Evolutionary conservation across 2,113 vertebrate species (phyloP), one percentile per base, ranked within the genome.

Genomic region (Progne subis): DNA sequence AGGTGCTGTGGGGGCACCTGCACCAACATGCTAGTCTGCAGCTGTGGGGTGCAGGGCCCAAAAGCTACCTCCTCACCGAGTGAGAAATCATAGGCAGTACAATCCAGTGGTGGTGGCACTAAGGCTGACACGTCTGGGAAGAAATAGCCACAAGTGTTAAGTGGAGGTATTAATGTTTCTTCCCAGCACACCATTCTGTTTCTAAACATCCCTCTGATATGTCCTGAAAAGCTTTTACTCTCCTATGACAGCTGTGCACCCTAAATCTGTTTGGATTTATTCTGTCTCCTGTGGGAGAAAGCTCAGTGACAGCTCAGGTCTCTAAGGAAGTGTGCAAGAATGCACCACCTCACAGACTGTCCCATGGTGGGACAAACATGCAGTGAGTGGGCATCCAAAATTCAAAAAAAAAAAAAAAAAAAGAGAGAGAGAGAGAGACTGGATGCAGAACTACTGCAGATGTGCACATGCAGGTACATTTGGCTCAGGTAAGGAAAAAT

Each of bases 61-160:
- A 98, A 98, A 26, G 91, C 39, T 6, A 90, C 82, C 5, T 95
- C 88, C 12, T 97, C 95, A 0, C 96, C 94, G 12, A 97, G 96
- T 10, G 97, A 95, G 32, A 98, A 98, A 14, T 98, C 88, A n/a
- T 98, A 98, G 65, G 97, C 98, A 26, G 74, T 63, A 25, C 96
- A 88, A 67, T 95, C 98, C 92, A 98, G 61, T 18, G 97, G 76
- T 29, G 97, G 97, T 12, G 98, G 98, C 92, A 98, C 94, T n/a
- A 97, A 95, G 59, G 97, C 77, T 24, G 98, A 93, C 24, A 98
- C 96, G 53, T 98, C 99, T 98, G 75, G 25, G 28, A 47, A 59
- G 50, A 74, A 71, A 91, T 2, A 49, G 13, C 15, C 29, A 19
- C 5, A n/a, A 34, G 29, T 3, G 1, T 87, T 61, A 83, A 50